Evolutionary conservation across 2,797 vertebrate genomes (phyloP).

Genomic region (Tympanoctomys barrerae): DNA sequence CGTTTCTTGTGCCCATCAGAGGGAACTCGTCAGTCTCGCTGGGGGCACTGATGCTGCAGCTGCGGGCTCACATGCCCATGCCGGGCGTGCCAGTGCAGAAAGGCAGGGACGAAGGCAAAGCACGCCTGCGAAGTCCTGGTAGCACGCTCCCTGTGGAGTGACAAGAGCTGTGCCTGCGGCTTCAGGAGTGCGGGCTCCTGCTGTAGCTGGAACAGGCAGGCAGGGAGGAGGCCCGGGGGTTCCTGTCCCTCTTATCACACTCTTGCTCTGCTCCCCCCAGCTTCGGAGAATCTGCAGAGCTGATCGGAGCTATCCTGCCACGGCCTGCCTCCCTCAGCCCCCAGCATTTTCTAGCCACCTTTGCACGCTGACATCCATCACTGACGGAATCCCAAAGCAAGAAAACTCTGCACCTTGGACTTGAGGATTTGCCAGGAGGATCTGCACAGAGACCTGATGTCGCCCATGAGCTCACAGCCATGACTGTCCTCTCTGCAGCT

Average conservation of each 20-base stretch:
- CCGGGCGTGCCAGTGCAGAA: not conserved
- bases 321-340: not conserved
- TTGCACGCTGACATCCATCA: not conserved
- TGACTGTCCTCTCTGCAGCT: not conserved
- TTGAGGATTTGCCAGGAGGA: not conserved
- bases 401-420: not conserved
- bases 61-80: not conserved
- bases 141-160: not conserved
- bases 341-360: not conserved
- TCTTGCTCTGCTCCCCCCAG: not conserved
- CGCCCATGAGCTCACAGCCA: not conserved
- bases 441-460: not conserved
- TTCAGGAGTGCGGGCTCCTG: not conserved
- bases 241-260: not conserved
- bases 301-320: not conserved
- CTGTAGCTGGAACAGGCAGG: not conserved
- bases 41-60: not conserved
- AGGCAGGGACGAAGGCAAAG: not conserved
- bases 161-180: not conserved
- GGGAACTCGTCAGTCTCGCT: not conserved
- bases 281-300: not conserved
- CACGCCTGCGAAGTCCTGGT: not conserved
- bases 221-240: not conserved
- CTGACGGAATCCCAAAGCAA: not conserved
- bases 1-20: not conserved